Base-by-base conservation (phyloP, 2,113 vertebrate genomes). In the Strix aluco region DNA sequence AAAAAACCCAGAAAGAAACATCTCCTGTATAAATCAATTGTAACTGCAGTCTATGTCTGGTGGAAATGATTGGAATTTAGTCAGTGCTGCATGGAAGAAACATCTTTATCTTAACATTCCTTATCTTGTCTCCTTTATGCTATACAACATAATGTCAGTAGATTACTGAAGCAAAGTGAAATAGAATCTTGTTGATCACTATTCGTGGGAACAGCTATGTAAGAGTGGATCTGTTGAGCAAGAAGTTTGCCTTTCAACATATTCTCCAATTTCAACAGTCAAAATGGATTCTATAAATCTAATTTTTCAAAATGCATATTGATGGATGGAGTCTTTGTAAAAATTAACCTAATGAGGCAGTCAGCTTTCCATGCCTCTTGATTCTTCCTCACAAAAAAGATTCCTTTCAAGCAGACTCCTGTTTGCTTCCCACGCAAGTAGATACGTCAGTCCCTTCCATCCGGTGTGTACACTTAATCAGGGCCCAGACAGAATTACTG, bases 401-500 rank as follows among this genome's bases (percentile, higher is more conserved):
- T 13, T 72, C 1, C 72, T 96, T 85, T 62, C 29, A 78, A 78
- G 14, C 52, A 78, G 63, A 74, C 7, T 81, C 8, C 30, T 2
- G 0, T 63, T 88, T 72, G 7, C 34, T 93, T 83, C 36, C 71
- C 40, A 61, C 0, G 1, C n/a, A 94, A 55, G 34, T 32, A 47
- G 2, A 2, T 71, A 52, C 0, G 0, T 55, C 85, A 83, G 30
- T 86, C 1, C 1, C 19, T 88, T 77, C 21, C 17, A 71, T 23
- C 16, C 25, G 40, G 3, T 29, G 14, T 34, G n/a, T 22, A 36
- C 20, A 17, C 0, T 1, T 66, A 88, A 59, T 71, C 12, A 25
- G 17, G 34, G 9, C 9, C 15, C 51, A 86, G 82, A 51, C 14
- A 70, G 38, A 86, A 51, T 83, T 80, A 70, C 16, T 63, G 10